Conservation (phyloP, 2,797 vertebrate genomes). For the Gymnothorax javanicus region DNA sequence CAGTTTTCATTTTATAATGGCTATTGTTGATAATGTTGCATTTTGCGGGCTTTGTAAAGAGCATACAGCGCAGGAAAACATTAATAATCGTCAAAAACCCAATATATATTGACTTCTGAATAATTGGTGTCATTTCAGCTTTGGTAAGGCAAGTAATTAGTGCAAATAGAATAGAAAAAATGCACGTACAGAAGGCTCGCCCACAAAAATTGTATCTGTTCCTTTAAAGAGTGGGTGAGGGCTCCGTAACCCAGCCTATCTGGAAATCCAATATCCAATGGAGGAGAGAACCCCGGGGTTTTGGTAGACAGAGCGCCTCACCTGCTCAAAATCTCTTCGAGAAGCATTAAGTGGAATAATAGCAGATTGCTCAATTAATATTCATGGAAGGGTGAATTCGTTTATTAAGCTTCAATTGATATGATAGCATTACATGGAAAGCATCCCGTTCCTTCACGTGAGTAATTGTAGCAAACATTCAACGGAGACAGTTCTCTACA, state of each 20-base stretch:
- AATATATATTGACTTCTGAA: neutral
- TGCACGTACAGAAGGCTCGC: neutral
- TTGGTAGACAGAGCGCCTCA: slow-evolving; percentile 77
- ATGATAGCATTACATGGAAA: slow-evolving; percentile 39
- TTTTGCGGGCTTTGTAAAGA: neutral
- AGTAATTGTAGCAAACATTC: slow-evolving; percentile 22
- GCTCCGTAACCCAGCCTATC: slow-evolving; percentile 61
- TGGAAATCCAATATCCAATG: slow-evolving; percentile 61
- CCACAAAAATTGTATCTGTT: slow-evolving; percentile 60
- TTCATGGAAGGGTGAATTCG: slow-evolving; percentile 56
- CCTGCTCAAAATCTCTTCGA: slow-evolving; percentile 74
- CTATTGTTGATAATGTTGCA: neutral
- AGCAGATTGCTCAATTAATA: slow-evolving; percentile 65
- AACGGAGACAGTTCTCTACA: slow-evolving; percentile 47
- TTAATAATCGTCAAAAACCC: neutral
- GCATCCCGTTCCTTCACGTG: slow-evolving; percentile 37
- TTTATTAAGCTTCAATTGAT: slow-evolving; percentile 53
- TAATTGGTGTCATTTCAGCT: neutral
- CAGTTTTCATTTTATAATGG: neutral
- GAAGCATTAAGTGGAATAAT: slow-evolving; percentile 56
- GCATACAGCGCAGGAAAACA: neutral
- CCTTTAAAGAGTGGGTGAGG: slow-evolving; percentile 73
- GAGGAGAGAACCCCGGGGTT: slow-evolving; percentile 71
- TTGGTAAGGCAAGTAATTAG: neutral
- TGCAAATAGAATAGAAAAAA: neutral